phyloP scores from a whole-genome alignment of 2,113 vertebrate genomes.

The Triplophysa tibetana region DNA sequence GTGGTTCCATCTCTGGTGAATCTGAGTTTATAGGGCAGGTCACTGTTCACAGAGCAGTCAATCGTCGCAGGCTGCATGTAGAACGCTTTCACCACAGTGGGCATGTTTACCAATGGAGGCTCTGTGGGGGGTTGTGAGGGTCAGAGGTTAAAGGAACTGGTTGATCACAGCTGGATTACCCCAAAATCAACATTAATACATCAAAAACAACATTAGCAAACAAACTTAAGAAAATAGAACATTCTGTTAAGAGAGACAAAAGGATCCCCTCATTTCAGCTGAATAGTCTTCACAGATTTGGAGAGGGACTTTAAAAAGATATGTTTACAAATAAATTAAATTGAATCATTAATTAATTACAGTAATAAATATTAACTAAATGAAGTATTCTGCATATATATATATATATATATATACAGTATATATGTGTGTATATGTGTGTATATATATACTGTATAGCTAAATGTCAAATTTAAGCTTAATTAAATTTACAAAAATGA shows the following conservation, averaged over 20 bases:
- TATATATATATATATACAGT: too few species aligned
- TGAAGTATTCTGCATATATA: too few species aligned
- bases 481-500: too few species aligned
- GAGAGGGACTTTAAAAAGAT: too few species aligned
- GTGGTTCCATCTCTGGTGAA: conserved; percentile 73
- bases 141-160: not conserved
- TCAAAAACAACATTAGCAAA: not conserved
- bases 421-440: too few species aligned
- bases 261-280: too few species aligned
- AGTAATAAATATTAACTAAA: too few species aligned
- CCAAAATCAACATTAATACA: not conserved
- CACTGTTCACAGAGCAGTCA: conserved; percentile 81
- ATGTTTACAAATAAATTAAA: too few species aligned
- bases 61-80: conserved; percentile 76
- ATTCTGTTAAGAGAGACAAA: not conserved
- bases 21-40: conserved; percentile 83
- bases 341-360: too few species aligned
- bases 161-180: conserved; percentile 3
- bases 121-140: conserved; percentile 62
- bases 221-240: not conserved
- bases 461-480: too few species aligned
- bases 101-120: conserved; percentile 84
- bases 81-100: conserved; percentile 75
- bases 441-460: too few species aligned
- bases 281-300: too few species aligned